phyloP scores from a whole-genome alignment of 53 echinoderm and acorn worm species.

The Holothuria leucospilota region DNA sequence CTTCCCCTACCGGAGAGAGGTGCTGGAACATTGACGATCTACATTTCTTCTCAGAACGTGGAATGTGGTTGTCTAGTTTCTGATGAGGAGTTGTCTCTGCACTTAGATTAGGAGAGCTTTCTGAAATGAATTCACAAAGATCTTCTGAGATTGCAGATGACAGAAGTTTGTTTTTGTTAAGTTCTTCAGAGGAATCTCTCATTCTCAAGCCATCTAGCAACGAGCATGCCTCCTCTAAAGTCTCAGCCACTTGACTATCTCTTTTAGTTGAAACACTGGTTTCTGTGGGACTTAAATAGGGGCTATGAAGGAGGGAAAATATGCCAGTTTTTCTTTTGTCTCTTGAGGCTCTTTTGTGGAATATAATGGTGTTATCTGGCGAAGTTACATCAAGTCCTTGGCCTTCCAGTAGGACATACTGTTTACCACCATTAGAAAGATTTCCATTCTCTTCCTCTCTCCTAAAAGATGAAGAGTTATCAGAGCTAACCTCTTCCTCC shows the following conservation, averaged over 20 bases:
- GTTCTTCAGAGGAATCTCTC: too few species aligned
- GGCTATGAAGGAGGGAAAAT: not conserved
- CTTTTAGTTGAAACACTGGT: not conserved
- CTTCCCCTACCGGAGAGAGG: conserved; percentile 11
- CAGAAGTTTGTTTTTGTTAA: not conserved
- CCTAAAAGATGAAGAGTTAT: not conserved
- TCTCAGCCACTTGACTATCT: not conserved
- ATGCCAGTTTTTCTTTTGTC: conserved; percentile 29
- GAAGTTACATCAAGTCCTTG: conserved; percentile 90
- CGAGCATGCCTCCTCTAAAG: conserved; percentile 9
- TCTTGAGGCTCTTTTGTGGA: conserved; percentile 34
- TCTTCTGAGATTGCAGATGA: not conserved
- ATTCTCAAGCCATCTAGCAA: not conserved
- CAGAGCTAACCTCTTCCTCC: not conserved
- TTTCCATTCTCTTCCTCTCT: not conserved
- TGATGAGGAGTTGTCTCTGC: conserved; percentile 6
- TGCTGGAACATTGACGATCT: conserved; percentile 30
- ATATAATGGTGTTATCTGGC: conserved; percentile 78
- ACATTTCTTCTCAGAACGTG: conserved; percentile 24
- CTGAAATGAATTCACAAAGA: conserved; percentile 3
- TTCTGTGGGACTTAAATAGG: conserved; percentile 3
- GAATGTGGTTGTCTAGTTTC: not conserved
- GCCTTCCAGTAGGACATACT: conserved; percentile 31
- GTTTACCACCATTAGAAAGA: not conserved
- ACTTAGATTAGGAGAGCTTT: conserved; percentile 36